These are phyloP conservation scores for Rhinoderma darwinii DNA, from an alignment of 2,113 vertebrate species.

Conservation along the genomic window DNA sequence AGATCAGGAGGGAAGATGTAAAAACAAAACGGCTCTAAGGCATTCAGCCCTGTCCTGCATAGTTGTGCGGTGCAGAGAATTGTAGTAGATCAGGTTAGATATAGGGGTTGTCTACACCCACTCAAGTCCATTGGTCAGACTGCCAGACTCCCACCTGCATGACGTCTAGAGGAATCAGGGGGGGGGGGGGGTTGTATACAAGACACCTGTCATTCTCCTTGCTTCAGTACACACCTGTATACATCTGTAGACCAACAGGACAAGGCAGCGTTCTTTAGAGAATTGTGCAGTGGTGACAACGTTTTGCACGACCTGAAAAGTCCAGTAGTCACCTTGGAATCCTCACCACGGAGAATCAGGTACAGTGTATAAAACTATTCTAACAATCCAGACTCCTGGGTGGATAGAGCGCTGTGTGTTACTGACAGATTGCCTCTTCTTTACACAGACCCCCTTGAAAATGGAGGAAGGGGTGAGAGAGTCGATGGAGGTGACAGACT, in stretches of 20 bases:
- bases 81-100: slow-evolving; percentile 47
- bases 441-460: slow-evolving; percentile 1
- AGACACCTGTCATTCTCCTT: slow-evolving; percentile 18
- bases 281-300: neutral
- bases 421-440: neutral
- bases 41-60: neutral
- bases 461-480: slow-evolving; percentile 47
- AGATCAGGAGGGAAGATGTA: neutral
- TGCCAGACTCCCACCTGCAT: neutral
- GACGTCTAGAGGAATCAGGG: slow-evolving; percentile 1
- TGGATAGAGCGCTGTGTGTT: neutral
- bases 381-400: neutral
- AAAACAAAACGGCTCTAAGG: neutral
- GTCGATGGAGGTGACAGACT: slow-evolving; percentile 36
- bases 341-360: neutral
- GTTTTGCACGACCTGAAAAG: neutral
- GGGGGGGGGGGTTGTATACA: neutral
- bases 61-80: slow-evolving; percentile 20
- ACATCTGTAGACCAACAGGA: neutral
- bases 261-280: neutral
- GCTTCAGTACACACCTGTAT: slow-evolving; percentile 40
- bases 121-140: slow-evolving; percentile 24
- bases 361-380: neutral
- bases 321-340: neutral
- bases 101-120: slow-evolving; percentile 11